Base-by-base conservation (phyloP, 64 coral and sea anemone species). In the Actinia equina region DNA sequence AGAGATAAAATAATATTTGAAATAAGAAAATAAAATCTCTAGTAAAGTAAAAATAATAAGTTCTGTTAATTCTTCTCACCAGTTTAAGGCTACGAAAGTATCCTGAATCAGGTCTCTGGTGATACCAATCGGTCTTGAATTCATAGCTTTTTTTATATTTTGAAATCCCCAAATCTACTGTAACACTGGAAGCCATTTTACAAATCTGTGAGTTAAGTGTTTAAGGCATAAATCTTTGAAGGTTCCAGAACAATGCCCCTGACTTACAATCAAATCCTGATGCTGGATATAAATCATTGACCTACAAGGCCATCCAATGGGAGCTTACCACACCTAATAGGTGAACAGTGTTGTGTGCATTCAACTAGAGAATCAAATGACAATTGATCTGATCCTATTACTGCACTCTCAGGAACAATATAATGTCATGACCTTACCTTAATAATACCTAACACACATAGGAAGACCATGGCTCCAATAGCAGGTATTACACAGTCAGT, bases 111-210 rank as follows among this genome's bases (percentile, higher is more conserved):
- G 83, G 83, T 43, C 83, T 85, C 59, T 85, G 83, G 22, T 85
- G 83, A 43, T 58, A 59, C 83, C 83, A 85, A 59, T 85, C 83
- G 3, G 83, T 85, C 83, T 85, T 85, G 42, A 85, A 85, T 63
- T 85, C 83, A 85, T 85, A 85, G 13, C 54, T 61, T 44, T 85
- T 85, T 43, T 60, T 58, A 19, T 85, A 85, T 57, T 85, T 57
- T 57, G 83, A 85, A 60, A 85, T 85, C 37, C 83, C 83, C 55
- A 85, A 63, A 59, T 85, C 83, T 52, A 85, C 83, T 1, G 59
- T 85, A 17, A 85, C 83, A 85, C 83, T 85, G 26, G 83, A 81
- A 81, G 78, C 42, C 78, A 81, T 81, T 81, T 81, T 81, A 81
- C 42, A 81, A 44, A 44, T 46, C 49, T 81, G 43, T 52, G 18